These are phyloP conservation scores for Aphodius sticticus DNA, from an alignment of 2,888 invertebrate genomes.

Conservation along the genomic window DNA sequence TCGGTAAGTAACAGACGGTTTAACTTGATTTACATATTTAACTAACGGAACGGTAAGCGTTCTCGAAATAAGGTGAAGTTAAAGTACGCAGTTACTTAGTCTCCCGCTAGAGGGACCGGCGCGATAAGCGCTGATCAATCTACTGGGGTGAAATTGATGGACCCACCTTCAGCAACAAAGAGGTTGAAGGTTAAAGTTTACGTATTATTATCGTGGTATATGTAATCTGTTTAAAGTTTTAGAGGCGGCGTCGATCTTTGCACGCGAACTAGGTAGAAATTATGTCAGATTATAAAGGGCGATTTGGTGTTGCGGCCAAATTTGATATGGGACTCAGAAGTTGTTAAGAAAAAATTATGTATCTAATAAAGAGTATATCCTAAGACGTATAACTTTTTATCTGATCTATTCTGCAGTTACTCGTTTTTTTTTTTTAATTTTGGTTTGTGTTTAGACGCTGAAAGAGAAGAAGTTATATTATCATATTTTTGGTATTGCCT, in stretches of 20 bases:
- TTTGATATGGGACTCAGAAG: too few relatives aligned
- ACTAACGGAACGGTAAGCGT: constrained; percentile 15
- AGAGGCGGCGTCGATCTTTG: background rate
- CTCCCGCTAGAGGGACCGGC: background rate
- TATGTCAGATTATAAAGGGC: background rate
- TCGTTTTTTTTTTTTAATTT: too few relatives aligned
- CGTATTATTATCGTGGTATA: background rate
- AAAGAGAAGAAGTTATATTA: too few relatives aligned
- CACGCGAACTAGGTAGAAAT: background rate
- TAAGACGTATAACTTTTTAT: too few relatives aligned
- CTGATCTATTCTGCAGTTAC: too few relatives aligned
- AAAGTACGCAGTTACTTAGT: background rate
- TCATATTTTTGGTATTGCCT: too few relatives aligned
- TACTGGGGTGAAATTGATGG: background rate
- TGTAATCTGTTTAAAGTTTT: background rate
- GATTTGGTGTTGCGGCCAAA: too few relatives aligned
- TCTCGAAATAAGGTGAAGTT: constrained; percentile 11
- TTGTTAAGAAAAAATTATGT: too few relatives aligned
- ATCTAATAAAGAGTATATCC: too few relatives aligned
- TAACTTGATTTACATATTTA: constrained; percentile 17
- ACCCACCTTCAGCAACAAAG: background rate
- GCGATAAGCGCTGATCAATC: background rate
- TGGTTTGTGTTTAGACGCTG: too few relatives aligned
- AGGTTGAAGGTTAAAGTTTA: background rate
- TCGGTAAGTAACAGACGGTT: constrained; percentile 15